Evolutionary conservation across 2,113 vertebrate species (phyloP), one percentile per base, ranked within the genome.

Genomic region (Lynx canadensis): DNA sequence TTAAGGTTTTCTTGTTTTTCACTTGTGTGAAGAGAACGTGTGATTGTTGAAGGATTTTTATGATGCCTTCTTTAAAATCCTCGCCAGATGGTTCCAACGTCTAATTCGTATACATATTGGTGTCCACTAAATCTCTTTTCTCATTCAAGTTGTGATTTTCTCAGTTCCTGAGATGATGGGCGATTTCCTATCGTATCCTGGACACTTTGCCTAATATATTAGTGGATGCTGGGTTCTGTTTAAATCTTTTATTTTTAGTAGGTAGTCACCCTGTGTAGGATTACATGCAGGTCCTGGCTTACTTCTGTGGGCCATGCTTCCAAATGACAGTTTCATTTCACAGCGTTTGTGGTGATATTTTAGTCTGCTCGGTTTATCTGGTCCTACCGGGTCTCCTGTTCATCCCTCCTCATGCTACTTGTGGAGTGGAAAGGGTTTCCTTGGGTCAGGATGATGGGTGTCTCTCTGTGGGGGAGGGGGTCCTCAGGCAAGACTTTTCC

Each of bases 1-100:
- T 92, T 81, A 85, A 87, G 38, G 69, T 63, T 45, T 95, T 27
- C 78, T 92, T n/a, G 50, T 19, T 87, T 91, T 95, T 69, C 5
- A 79, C 90, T 93, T 87, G n/a, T 91, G 78, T 87, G 21, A 88
- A 63, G 36, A 94, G 78, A 73, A 88, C 27, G 66, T 83, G 14
- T 78, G 41, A 63, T 86, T 11, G 0, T 65, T 76, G n/a, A 86
- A 92, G 23, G 5, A 55, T 66, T 85, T 97, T 95, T 41, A 68
- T 66, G 78, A 80, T 92, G 84, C 23, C 55, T 74, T 38, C 83
- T 81, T 86, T 87, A 55, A 95, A 85, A 68, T 41, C 21, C 33
- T 73, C 73, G 69, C 65, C 3, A 78, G 33, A 4, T 81, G 60
- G 68, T 48, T 66, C 15, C 38, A 41, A 18, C 33, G 19, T 90